Evolutionary conservation across 2,113 vertebrate genomes (phyloP).

Genomic region (Hippocampus mohnikei): DNA sequence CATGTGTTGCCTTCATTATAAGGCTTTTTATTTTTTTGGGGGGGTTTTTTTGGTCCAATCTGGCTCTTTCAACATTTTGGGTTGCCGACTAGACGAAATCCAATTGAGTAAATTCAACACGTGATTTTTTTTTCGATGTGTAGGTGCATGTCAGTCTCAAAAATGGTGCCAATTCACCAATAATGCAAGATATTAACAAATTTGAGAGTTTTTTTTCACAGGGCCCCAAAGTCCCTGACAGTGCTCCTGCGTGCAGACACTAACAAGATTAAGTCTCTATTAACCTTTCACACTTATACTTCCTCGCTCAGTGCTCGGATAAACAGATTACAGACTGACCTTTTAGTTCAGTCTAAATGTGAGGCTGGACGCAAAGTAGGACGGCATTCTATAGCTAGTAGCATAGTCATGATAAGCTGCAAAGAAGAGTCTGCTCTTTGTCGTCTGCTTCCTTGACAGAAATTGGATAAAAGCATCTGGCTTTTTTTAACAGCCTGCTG

Average conservation of each 20-base stretch:
- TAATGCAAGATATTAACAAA: background rate
- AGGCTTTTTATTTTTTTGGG: too few species aligned
- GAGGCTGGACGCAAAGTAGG: background rate
- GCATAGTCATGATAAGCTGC: background rate
- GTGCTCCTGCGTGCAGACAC: constrained; percentile 19
- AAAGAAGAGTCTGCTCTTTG: background rate
- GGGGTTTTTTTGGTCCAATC: too few species aligned
- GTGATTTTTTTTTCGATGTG: too few species aligned
- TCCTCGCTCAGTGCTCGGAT: constrained; percentile 4
- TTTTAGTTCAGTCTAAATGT: background rate
- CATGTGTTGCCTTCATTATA: too few species aligned
- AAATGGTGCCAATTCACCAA: too few species aligned
- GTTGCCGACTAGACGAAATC: too few species aligned
- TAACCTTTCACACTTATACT: constrained; percentile 21
- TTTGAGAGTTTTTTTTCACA: background rate
- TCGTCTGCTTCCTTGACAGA: constrained; percentile 3
- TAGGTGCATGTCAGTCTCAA: too few species aligned
- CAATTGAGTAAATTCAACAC: background rate
- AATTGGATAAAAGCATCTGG: constrained; percentile 38
- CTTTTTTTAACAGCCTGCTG: constrained; percentile 2
- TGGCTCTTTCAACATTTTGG: too few species aligned
- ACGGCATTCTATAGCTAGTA: constrained; percentile 1
- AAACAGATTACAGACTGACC: constrained; percentile 6
- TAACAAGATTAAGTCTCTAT: constrained; percentile 34
- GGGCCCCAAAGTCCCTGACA: background rate